These are phyloP conservation scores for Zosterops hypoxanthus DNA, from an alignment of 2,113 vertebrate species.

Conservation along the genomic window DNA sequence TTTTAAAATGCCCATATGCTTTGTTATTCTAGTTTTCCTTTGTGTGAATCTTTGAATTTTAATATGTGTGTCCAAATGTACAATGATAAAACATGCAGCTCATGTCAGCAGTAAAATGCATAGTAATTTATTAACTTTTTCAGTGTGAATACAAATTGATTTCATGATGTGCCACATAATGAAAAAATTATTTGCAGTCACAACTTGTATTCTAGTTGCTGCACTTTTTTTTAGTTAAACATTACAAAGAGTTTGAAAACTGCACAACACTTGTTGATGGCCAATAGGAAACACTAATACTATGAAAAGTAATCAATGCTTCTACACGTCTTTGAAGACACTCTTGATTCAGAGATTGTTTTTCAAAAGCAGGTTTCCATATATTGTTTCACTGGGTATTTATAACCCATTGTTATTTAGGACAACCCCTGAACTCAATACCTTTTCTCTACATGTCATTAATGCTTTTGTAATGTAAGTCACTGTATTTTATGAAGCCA, in stretches of 20 bases:
- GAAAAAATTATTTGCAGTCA: slow-evolving; percentile 33
- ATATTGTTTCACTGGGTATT: background rate
- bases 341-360: background rate
- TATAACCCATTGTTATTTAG: background rate
- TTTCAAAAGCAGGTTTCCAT: background rate
- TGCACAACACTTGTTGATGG: background rate
- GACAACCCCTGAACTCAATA: background rate
- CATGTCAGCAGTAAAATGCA: slow-evolving; percentile 55
- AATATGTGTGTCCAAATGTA: background rate
- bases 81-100: slow-evolving; percentile 32
- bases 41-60: background rate
- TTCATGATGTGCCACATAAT: slow-evolving; percentile 13
- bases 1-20: background rate
- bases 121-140: slow-evolving; percentile 58
- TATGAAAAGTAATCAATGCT: background rate
- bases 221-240: background rate
- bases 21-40: background rate
- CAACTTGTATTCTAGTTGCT: background rate
- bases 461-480: background rate
- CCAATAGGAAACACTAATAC: background rate
- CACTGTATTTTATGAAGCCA: background rate
- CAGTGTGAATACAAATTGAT: slow-evolving; percentile 50
- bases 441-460: background rate
- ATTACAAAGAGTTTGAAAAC: slow-evolving; percentile 2
- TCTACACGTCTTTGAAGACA: background rate